A percentile compares a stretch with the other conserved stretches of the same genome.
phyloP scores from a whole-genome alignment of 2,888 invertebrate species.

The Eucriotettix oculatus region DNA sequence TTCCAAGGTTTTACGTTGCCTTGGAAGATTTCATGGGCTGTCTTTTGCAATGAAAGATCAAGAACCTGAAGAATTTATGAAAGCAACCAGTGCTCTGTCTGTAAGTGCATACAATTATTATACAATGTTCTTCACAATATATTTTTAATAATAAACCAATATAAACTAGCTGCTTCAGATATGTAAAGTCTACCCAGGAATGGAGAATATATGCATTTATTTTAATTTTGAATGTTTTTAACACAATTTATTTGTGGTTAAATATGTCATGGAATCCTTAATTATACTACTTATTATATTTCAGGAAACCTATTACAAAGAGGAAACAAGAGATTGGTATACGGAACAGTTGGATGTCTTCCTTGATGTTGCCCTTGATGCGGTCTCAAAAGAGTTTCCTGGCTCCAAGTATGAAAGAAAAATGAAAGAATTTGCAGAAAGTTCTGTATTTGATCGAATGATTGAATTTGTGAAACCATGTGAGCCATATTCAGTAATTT shows the following conservation, averaged over 20 bases:
- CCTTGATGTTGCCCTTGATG: slow-evolving; percentile 38
- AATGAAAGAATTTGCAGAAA: slow-evolving; percentile 30
- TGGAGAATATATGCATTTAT: no score
- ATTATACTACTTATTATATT: slow-evolving; percentile 5
- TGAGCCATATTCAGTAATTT: slow-evolving; percentile 33
- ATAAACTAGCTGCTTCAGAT: no score
- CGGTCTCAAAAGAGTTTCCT: slow-evolving; percentile 44
- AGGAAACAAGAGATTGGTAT: slow-evolving; percentile 39
- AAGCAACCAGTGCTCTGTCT: not conserved
- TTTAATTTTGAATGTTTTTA: no score
- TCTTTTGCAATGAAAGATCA: slow-evolving; percentile 41
- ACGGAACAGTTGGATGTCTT: slow-evolving; percentile 32
- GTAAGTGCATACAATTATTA: no score
- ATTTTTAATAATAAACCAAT: no score
- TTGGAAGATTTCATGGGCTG: slow-evolving; percentile 41
- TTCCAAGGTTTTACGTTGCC: slow-evolving; percentile 29
- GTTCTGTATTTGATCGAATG: slow-evolving; percentile 21
- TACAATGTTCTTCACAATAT: no score
- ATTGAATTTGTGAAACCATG: slow-evolving; percentile 23
- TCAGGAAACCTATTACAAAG: slow-evolving; percentile 40
- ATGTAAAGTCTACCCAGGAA: no score
- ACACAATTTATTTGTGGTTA: no score
- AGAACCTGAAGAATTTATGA: slow-evolving; percentile 30
- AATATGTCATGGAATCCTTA: no score
- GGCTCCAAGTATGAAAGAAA: slow-evolving; percentile 37